Evolutionary conservation across 2,797 vertebrate genomes (phyloP), one percentile per base, ranked within the genome.

Genomic region (Liparis tanakae): DNA sequence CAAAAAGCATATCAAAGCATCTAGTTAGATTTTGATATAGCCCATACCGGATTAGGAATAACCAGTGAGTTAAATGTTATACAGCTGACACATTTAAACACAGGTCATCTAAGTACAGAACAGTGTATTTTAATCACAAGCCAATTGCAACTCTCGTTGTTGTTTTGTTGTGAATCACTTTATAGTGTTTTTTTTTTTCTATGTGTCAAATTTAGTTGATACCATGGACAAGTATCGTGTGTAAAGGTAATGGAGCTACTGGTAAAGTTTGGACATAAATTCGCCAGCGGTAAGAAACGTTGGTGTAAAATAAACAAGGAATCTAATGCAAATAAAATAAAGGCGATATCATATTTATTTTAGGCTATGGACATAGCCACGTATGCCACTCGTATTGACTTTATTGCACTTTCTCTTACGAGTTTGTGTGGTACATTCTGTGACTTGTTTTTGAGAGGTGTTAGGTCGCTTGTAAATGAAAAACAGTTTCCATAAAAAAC

Each of bases 61-160:
- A 76, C 74, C 41, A 72, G 63, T 74, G 17, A 61, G 33, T 74
- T 57, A 67, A 66, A 33, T n/a, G 66, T 34, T 44, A 74, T 55
- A 50, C 63, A 60, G 61, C 33, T 56, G 61, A 75, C 58, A 65
- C 20, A 18, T 57, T 74, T 63, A 62, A 66, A 78, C 75, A 67
- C 6, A 15, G 63, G 72, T 85, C 72, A 78, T 78, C 22, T 65
- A 59, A 41, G 65, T 70, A 30, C 65, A 54, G 56, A 78, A 48
- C 7, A 54, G 65, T 76, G 46, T 56, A 43, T 67, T 81, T 64
- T 56, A 59, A 74, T 46, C 36, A 54, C 39, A 10, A 63, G 67
- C 68, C 56, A 54, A 51, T 39, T 53, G 55, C 36, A 73, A 30
- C 30, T 69, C 22, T 80, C 34, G 22, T 61, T 39, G 22, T 43